A percentile compares a stretch with the other conserved stretches of the same genome.
These are phyloP conservation scores for Acanthurus tractus DNA, from an alignment of 2,797 vertebrate genomes.

Conservation along the genomic window DNA sequence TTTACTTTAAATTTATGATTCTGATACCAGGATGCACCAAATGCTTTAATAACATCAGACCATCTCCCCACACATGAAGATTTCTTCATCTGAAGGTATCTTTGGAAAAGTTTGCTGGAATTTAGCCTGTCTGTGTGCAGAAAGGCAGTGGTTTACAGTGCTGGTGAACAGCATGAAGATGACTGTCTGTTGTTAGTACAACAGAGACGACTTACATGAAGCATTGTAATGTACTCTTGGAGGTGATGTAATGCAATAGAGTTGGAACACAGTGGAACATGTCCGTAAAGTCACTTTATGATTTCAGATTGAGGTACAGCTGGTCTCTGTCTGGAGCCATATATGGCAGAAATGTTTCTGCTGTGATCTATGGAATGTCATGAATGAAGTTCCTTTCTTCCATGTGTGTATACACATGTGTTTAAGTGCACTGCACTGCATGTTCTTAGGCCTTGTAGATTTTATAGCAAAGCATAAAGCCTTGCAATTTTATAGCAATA, in stretches of 20 bases:
- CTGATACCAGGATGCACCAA: constrained; percentile 55
- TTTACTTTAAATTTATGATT: constrained; percentile 30
- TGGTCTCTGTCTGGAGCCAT: constrained; percentile 53
- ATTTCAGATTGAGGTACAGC: constrained; percentile 35
- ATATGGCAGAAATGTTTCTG: constrained; percentile 74
- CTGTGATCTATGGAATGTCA: constrained; percentile 70
- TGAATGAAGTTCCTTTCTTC: constrained; percentile 48
- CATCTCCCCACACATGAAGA: constrained; percentile 59
- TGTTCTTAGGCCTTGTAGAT: constrained; percentile 18
- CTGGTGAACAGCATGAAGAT: background rate
- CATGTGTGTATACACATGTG: constrained; percentile 21
- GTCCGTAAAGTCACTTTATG: constrained; percentile 13
- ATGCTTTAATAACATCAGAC: constrained; percentile 66
- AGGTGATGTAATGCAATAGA: background rate
- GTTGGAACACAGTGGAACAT: background rate
- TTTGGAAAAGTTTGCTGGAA: constrained; percentile 16
- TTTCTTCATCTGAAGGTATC: constrained; percentile 40
- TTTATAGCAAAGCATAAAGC: constrained; percentile 11
- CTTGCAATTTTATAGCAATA: background rate
- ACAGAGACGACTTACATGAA: background rate
- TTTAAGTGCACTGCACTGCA: constrained; percentile 5
- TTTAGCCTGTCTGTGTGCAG: constrained; percentile 22
- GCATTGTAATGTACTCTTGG: background rate
- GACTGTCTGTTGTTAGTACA: background rate
- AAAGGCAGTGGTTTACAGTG: background rate